phyloP scores from a whole-genome alignment of 2,888 invertebrate genomes.

The Drosophila subsilvestris region DNA sequence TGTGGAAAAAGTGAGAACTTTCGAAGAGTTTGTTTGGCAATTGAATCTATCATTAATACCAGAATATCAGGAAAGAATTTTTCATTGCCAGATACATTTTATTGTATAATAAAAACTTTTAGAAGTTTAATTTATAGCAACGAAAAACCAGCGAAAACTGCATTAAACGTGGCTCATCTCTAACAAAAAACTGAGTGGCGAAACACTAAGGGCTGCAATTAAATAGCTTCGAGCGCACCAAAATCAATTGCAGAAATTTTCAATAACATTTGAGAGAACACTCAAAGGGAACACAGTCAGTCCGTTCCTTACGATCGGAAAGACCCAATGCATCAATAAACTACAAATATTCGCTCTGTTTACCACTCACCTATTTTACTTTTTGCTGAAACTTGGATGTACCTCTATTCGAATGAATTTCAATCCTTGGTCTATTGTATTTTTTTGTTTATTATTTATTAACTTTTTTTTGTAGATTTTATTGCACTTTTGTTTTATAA shows the following conservation, averaged over 20 bases:
- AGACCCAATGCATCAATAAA: constrained; percentile 9
- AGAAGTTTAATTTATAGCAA: no score
- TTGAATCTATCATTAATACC: no score
- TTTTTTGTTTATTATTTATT: constrained; percentile 8
- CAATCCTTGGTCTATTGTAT: constrained; percentile 8
- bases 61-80: no score
- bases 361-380: constrained; percentile 56
- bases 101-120: no score
- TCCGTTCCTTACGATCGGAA: constrained; percentile 27
- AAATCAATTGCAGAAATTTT: constrained; percentile 77
- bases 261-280: constrained; percentile 73
- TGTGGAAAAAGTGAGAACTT: neutral
- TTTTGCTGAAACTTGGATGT: constrained; percentile 52
- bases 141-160: no score
- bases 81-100: no score
- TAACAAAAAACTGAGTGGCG: neutral
- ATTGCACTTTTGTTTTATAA: constrained; percentile 31
- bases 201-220: constrained; percentile 60
- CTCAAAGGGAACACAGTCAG: constrained; percentile 50
- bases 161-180: neutral
- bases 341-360: constrained; percentile 15
- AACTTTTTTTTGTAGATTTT: constrained; percentile 8
- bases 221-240: constrained; percentile 73
- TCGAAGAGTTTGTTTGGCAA: neutral
- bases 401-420: constrained; percentile 44